Base-by-base conservation (phyloP, 1,140 invertebrate genomes). In the Heliothis virescens region DNA sequence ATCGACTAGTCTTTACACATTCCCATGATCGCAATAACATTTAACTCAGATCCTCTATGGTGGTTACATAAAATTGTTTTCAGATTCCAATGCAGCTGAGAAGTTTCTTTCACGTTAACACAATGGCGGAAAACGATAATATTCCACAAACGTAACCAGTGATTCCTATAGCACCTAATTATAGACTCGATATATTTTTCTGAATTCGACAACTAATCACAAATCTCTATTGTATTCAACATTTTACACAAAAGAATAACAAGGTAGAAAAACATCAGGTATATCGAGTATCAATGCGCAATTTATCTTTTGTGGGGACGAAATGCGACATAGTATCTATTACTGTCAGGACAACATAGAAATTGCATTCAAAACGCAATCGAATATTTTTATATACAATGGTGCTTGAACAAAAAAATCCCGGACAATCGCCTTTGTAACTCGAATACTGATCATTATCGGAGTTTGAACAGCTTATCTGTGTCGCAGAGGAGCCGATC, bases 381-480 rank as follows among this genome's bases (percentile, higher is more conserved):
- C 87, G 90, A 87, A 94, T 94, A 87, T 92, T 87, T 90, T 89
- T 72, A 82, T 81, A 65, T 62, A 84, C 83, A 87, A 87, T 86
- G 77, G 82, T 82, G 62, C 65, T 84, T 63, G 69, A 76, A 90
- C 81, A 90, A 89, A 90, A 87, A 87, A 90, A 84, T 80, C 80
- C 75, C 83, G 82, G 82, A 92, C 90, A 91, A 94, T 94, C 90
- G 87, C 80, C 79, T 83, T 69, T 89, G 91, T 90, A 92, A 92
- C 90, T 81, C 90, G 93, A 93, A 94, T 93, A 90, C 88, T 82
- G 93, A 94, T 94, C 84, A 90, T 94, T 93, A 93, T 93, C 91
- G 79, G 79, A 79, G 63, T 91, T 87, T 65, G 83, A 85, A 88
- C 84, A 71, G 87, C 88, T 92, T 94, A 93, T 91, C 91, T 88